These are phyloP conservation scores for Notiomystis cincta DNA, from an alignment of 2,113 vertebrate genomes.

Conservation along the genomic window DNA sequence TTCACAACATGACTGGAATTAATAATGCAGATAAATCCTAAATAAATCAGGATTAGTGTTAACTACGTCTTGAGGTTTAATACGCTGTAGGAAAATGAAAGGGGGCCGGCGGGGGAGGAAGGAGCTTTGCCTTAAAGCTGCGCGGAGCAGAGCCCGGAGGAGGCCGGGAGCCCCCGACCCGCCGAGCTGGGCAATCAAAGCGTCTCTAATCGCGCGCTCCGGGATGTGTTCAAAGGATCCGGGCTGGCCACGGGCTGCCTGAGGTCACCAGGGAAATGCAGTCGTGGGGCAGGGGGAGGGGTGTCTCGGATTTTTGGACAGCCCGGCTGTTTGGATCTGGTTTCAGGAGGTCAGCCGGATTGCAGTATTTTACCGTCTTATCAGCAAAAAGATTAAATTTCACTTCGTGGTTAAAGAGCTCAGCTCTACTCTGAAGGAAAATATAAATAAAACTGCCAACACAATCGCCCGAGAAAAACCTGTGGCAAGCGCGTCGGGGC, in stretches of 20 bases:
- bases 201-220: conserved; percentile 19
- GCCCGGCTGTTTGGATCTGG: conserved; percentile 23
- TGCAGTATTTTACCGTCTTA: conserved; percentile 41
- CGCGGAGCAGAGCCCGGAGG: not conserved
- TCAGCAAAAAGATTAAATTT: conserved; percentile 55
- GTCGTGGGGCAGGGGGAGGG: conserved; percentile 32
- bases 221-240: conserved; percentile 60
- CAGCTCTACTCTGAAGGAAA: conserved; percentile 2
- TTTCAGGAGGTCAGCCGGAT: conserved; percentile 27
- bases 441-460: conserved; percentile 1
- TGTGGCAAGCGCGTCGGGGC: not conserved
- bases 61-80: conserved; percentile 78
- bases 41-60: conserved; percentile 83
- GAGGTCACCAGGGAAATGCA: conserved; percentile 50
- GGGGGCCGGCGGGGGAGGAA: conserved; percentile 51
- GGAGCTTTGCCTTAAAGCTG: conserved; percentile 2
- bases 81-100: conserved; percentile 71
- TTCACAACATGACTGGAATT: conserved; percentile 74
- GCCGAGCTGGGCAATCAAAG: conserved; percentile 64
- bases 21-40: conserved; percentile 83
- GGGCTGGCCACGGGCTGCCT: conserved; percentile 59
- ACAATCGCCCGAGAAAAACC: not conserved
- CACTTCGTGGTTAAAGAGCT: conserved; percentile 2
- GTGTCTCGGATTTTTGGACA: conserved; percentile 42
- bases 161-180: not conserved